These are phyloP conservation scores for Crypturellus tataupa DNA, from an alignment of 2,797 vertebrate genomes.

Conservation along the genomic window DNA sequence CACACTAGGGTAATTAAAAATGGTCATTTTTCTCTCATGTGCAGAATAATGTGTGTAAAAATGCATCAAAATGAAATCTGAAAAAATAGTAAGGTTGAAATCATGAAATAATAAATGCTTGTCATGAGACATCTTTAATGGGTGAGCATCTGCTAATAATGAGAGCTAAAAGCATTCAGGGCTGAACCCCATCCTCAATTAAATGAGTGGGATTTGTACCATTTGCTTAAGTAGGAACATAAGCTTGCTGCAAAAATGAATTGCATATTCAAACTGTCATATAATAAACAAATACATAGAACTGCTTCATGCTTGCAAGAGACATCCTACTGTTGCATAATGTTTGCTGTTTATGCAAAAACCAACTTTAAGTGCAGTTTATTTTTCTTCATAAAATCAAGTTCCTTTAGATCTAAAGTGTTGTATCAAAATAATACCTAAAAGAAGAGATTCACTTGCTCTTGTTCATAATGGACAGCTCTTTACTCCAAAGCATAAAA, in stretches of 20 bases:
- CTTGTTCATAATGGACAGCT: not conserved
- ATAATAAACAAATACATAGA: not conserved
- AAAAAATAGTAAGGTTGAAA: not conserved
- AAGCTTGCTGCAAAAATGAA: not conserved
- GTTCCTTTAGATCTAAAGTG: not conserved
- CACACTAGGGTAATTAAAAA: not conserved
- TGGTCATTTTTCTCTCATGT: not conserved
- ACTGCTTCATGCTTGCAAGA: not conserved
- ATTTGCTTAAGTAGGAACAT: not conserved
- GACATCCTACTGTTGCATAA: not conserved
- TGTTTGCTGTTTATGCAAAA: not conserved
- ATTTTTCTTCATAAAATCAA: not conserved
- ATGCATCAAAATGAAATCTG: not conserved
- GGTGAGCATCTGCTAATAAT: not conserved
- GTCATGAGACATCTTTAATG: not conserved
- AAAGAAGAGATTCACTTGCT: not conserved
- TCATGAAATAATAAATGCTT: not conserved
- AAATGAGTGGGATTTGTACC: not conserved
- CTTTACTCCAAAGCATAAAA: not conserved
- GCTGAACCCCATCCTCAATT: not conserved
- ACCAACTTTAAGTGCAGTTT: not conserved
- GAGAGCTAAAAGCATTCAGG: not conserved
- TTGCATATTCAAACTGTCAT: not conserved
- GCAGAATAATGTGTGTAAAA: not conserved
- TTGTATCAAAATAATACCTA: not conserved